A percentile compares a stretch with the other conserved stretches of the same genome.
Conservation (phyloP, 2,113 vertebrate genomes). For the Sebastes schlegelii region DNA sequence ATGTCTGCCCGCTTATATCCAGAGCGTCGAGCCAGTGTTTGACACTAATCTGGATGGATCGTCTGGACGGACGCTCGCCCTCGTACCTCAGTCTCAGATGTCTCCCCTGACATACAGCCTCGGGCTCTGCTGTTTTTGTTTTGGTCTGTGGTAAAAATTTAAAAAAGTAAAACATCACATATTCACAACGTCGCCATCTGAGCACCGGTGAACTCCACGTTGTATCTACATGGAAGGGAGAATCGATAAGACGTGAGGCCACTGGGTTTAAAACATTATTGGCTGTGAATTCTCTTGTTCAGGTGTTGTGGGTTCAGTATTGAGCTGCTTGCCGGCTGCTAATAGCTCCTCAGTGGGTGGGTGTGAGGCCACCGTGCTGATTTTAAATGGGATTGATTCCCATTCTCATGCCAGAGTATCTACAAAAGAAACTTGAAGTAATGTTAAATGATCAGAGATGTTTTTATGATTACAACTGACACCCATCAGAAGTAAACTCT, state of each 20-base stretch:
- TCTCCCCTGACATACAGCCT: conserved; percentile 42
- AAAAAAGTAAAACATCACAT: conserved; percentile 6
- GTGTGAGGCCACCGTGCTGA: conserved; percentile 9
- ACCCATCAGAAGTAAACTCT: neutral
- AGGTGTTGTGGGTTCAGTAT: conserved; percentile 57
- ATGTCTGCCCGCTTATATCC: conserved; percentile 19
- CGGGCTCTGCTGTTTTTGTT: conserved; percentile 42
- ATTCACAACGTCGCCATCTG: conserved; percentile 1
- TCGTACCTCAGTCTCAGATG: conserved; percentile 32
- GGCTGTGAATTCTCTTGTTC: conserved; percentile 62
- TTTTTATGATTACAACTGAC: neutral
- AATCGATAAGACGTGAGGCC: conserved; percentile 58
- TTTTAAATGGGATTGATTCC: conserved; percentile 42
- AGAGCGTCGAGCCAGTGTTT: conserved; percentile 17
- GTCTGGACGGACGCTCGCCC: conserved; percentile 10
- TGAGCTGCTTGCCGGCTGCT: conserved; percentile 57
- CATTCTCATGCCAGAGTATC: neutral
- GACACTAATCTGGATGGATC: conserved; percentile 56
- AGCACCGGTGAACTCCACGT: conserved; percentile 15
- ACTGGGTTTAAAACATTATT: conserved; percentile 53
- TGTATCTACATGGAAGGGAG: conserved; percentile 30
- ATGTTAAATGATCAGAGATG: neutral
- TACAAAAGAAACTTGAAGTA: neutral
- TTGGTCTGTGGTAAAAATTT: conserved; percentile 22
- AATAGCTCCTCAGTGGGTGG: conserved; percentile 37